phyloP scores from a whole-genome alignment of 1,140 invertebrate species.

The Procambarus clarkii region DNA sequence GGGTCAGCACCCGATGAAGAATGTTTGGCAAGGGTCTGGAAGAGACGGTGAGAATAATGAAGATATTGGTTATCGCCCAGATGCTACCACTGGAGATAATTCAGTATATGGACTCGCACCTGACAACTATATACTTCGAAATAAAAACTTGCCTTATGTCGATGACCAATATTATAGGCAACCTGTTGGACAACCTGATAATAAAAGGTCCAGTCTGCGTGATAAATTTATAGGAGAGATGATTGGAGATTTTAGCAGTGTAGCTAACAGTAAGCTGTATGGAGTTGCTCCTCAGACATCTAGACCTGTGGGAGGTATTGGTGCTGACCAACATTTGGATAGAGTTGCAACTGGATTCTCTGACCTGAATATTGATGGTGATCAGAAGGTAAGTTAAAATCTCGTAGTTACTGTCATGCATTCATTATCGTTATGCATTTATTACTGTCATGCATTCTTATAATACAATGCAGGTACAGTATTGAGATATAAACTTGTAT shows the following conservation, averaged over 20 bases:
- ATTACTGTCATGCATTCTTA: no score
- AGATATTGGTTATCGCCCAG: conserved; percentile 16
- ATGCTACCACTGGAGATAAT: neutral
- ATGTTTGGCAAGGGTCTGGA: neutral
- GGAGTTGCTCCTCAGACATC: conserved; percentile 19
- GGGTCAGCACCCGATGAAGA: neutral
- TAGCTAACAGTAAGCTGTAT: conserved; percentile 29
- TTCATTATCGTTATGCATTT: no score
- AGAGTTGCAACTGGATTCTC: conserved; percentile 19
- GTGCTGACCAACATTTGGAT: neutral
- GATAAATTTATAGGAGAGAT: conserved; percentile 43
- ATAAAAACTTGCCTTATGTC: neutral
- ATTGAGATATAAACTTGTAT: no score
- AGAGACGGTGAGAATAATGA: neutral
- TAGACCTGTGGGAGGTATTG: conserved; percentile 5
- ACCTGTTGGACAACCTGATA: neutral
- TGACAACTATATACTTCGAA: neutral
- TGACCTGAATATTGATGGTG: neutral
- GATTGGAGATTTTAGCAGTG: conserved; percentile 22
- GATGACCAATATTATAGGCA: neutral
- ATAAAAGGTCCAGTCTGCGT: neutral
- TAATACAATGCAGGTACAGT: no score
- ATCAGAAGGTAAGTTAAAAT: conserved; percentile 27
- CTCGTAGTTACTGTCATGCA: no score
- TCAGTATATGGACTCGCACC: neutral